Base-by-base conservation (phyloP, 2,797 vertebrate genomes). In the Phaenicophaeus curvirostris region DNA sequence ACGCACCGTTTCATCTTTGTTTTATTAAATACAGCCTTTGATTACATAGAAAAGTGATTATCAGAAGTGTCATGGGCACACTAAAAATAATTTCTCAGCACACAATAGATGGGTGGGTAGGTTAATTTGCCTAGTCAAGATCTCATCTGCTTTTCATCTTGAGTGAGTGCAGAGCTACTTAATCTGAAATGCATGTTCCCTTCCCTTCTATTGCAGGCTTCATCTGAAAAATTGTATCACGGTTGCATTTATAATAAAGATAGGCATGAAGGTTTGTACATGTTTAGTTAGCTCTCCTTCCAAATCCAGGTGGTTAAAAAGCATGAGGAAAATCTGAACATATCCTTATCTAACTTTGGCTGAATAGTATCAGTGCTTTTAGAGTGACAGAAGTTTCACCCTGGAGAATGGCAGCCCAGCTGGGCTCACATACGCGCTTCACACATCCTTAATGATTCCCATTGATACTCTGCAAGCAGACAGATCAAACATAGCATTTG, bases 21-120 rank as follows among this genome's bases (percentile, higher is more conserved):
- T 95, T 86, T 14, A 7, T 91, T 92, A 79, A 91, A 91, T 57
- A 73, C 33, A 71, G 50, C 37, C 72, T 94, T 92, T 81, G 81
- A 91, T 85, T 85, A 84, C 41, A 44, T 15, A 25, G 37, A 87
- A 76, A 79, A 91, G 44, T 88, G 82, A 94, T 95, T 93, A 95
- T 76, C 57, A 79, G 30, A 88, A 1, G 50, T 62, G 78, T 67
- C 90, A 83, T 30, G 71, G 44, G 61, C 48, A 55, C 8, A 35
- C 84, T 94, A 89, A 92, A 96, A 94, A 95, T 89, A 90, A 74
- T 62, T 87, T 85, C 53, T 77, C 57, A 46, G 68, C 65, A 59
- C 65, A 87, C 44, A 74, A 44, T 71, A 68, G 71, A 35, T 65
- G 35, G 35, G 44, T 66, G 83, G 81, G 44, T 83, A 87, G 57